Evolutionary conservation across 2,888 invertebrate genomes (phyloP).

Genomic region (Rhagonycha fulva): DNA sequence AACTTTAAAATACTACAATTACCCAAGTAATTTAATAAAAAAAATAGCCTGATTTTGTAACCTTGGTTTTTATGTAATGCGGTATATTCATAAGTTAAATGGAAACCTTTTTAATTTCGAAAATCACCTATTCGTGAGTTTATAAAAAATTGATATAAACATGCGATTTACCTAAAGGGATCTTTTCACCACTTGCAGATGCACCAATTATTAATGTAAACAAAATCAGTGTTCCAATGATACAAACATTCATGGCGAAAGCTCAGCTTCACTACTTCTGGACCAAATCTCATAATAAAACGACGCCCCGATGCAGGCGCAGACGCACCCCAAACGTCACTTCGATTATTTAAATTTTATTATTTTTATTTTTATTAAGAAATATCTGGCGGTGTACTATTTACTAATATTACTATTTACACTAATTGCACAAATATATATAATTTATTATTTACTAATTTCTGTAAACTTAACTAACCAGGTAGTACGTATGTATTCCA

Average conservation of each 20-base stretch:
- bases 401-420: neutral
- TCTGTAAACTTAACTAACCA: neutral
- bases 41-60: neutral
- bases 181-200: constrained; percentile 48
- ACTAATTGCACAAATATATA: neutral
- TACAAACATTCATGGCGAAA: constrained; percentile 47
- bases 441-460: neutral
- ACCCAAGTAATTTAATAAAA: neutral
- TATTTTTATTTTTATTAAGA: neutral
- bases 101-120: neutral
- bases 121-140: neutral
- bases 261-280: constrained; percentile 51
- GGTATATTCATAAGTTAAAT: neutral
- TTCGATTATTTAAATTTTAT: constrained; percentile 23
- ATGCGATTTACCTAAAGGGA: constrained; percentile 50
- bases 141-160: neutral
- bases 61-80: neutral
- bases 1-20: neutral
- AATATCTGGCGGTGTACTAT: neutral
- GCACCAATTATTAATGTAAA: constrained; percentile 42
- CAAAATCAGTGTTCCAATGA: constrained; percentile 42
- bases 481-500: neutral
- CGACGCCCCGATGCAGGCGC: constrained; percentile 49
- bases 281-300: constrained; percentile 48
- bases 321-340: constrained; percentile 36